Conservation (phyloP, 2,797 vertebrate species). For the Protonibea diacanthus region DNA sequence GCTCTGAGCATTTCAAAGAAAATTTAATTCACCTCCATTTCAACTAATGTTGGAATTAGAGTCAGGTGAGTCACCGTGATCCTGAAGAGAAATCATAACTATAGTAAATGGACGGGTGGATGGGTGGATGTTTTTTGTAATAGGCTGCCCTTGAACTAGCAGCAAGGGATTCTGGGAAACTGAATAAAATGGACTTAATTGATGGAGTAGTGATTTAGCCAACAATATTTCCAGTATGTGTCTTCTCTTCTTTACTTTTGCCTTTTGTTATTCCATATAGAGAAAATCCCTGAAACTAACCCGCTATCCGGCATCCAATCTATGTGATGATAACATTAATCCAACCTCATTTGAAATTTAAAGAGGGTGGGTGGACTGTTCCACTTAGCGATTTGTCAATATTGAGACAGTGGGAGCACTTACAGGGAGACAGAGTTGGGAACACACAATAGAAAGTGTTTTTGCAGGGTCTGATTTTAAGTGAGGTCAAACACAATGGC, state of each 20-base stretch:
- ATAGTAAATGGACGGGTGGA: background rate
- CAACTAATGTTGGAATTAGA: slow-evolving; percentile 31
- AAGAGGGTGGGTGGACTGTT: slow-evolving; percentile 40
- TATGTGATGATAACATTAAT: slow-evolving; percentile 51
- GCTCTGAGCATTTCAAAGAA: slow-evolving; percentile 30
- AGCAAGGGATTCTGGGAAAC: slow-evolving; percentile 5
- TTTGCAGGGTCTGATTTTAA: slow-evolving; percentile 25
- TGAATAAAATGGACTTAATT: slow-evolving; percentile 13
- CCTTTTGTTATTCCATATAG: slow-evolving; percentile 1
- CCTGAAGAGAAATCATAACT: slow-evolving; percentile 27
- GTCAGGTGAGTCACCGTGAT: background rate
- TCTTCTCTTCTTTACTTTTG: slow-evolving; percentile 1
- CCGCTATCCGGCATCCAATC: slow-evolving; percentile 22
- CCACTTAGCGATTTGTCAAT: slow-evolving; percentile 46
- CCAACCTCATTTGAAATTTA: slow-evolving; percentile 55
- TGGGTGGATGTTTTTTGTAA: slow-evolving; percentile 27
- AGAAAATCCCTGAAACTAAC: slow-evolving; percentile 19
- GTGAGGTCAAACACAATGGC: slow-evolving; percentile 20
- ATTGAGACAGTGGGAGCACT: slow-evolving; percentile 56
- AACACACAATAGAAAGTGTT: slow-evolving; percentile 42
- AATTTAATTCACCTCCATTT: slow-evolving; percentile 37
- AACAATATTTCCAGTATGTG: background rate
- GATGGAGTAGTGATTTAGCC: background rate
- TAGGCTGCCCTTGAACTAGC: background rate
- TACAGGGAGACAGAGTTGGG: slow-evolving; percentile 38